Evolutionary conservation across 2,888 invertebrate genomes (phyloP).

Genomic region (Heliconius aoede): DNA sequence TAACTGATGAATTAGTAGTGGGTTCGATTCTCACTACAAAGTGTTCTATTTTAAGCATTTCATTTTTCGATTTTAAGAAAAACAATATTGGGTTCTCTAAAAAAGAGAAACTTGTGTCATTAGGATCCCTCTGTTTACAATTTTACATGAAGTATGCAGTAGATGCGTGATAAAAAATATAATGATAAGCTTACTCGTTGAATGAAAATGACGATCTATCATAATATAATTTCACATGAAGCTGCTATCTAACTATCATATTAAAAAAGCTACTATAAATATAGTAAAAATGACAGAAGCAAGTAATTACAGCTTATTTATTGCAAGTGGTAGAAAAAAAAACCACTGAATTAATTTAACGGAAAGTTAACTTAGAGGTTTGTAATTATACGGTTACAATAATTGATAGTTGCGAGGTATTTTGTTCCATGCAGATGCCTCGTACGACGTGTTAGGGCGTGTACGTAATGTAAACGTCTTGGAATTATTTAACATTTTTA

Average conservation of each 20-base stretch:
- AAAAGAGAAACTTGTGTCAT: too few species aligned
- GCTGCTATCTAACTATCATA: neutral
- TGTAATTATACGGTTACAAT: conserved; percentile 39
- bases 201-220: neutral
- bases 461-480: neutral
- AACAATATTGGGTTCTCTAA: too few species aligned
- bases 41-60: too few species aligned
- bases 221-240: neutral
- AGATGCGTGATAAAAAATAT: too few species aligned
- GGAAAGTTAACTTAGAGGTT: conserved; percentile 20
- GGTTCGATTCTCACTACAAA: neutral
- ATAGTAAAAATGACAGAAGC: conserved; percentile 25
- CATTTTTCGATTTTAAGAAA: too few species aligned
- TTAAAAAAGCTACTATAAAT: neutral
- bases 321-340: conserved; percentile 14
- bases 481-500: neutral
- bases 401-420: conserved; percentile 38
- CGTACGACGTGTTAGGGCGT: conserved; percentile 29
- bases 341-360: conserved; percentile 9
- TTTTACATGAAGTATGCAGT: neutral
- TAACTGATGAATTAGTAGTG: neutral
- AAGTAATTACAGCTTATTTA: conserved; percentile 15
- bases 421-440: conserved; percentile 35
- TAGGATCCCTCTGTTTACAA: neutral
- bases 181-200: neutral